Evolutionary conservation across 2,797 vertebrate species (phyloP).

Genomic region (Gallinago nigripennis): DNA sequence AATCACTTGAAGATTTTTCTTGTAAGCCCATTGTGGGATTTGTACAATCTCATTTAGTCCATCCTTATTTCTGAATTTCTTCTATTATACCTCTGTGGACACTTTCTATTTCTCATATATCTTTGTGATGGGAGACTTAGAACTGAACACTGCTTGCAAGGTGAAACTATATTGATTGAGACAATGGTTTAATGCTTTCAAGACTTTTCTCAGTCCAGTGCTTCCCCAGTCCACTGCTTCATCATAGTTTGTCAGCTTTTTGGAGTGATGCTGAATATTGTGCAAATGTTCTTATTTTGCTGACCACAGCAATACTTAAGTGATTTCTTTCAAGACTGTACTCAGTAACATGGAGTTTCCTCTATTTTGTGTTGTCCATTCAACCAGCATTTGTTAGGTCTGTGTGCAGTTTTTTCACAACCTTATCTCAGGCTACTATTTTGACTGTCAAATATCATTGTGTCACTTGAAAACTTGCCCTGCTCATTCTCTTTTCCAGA

Average conservation of each 20-base stretch:
- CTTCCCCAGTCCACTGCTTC: neutral
- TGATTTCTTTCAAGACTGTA: neutral
- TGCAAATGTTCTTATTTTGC: slow-evolving; percentile 19
- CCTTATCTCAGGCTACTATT: neutral
- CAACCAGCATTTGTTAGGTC: neutral
- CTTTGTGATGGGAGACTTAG: neutral
- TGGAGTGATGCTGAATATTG: neutral
- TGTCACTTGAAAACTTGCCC: neutral
- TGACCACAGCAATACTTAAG: neutral
- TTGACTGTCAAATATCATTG: slow-evolving; percentile 15
- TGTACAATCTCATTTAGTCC: slow-evolving; percentile 11
- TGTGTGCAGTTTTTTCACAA: neutral
- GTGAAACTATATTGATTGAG: neutral
- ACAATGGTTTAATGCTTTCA: neutral
- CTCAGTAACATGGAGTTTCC: neutral
- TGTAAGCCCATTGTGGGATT: slow-evolving; percentile 28
- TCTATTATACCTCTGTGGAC: neutral
- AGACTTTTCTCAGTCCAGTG: neutral
- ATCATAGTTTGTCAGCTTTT: slow-evolving; percentile 3
- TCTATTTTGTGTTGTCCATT: neutral
- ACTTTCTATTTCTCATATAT: neutral
- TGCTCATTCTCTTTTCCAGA: neutral
- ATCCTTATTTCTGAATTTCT: slow-evolving; percentile 1
- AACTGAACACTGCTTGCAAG: neutral
- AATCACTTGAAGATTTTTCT: slow-evolving; percentile 19